A percentile compares a stretch with the other conserved stretches of the same genome.
Conservation (phyloP, 1,140 invertebrate genomes). For the Venustaconcha ellipsiformis region DNA sequence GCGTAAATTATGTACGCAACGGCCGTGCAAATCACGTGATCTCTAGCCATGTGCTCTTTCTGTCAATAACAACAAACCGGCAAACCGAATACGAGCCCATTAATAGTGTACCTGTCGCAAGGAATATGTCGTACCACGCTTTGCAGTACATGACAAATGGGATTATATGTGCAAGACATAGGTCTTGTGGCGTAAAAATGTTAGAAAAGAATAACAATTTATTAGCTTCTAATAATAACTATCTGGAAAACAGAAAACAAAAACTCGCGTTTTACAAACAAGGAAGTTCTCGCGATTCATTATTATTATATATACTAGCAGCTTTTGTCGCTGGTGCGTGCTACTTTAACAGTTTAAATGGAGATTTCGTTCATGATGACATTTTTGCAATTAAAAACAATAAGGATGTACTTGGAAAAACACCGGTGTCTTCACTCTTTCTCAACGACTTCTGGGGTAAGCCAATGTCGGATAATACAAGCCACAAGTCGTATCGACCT, state of each 20-base stretch:
- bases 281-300: not conserved
- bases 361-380: conserved; percentile 95
- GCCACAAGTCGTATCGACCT: conserved; percentile 94
- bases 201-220: not conserved
- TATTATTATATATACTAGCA: conserved; percentile 24
- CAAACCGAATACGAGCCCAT: not conserved
- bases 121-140: not conserved
- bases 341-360: conserved; percentile 88
- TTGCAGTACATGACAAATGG: not conserved
- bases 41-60: not conserved
- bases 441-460: conserved; percentile 97
- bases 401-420: conserved; percentile 87
- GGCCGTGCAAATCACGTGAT: not conserved
- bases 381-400: conserved; percentile 96
- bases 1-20: not conserved
- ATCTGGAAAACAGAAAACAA: not conserved
- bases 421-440: conserved; percentile 87
- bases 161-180: not conserved
- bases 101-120: not conserved
- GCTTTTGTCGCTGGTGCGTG: conserved; percentile 34
- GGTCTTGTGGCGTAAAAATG: not conserved
- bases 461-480: conserved; percentile 88
- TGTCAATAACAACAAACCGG: not conserved
- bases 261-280: not conserved
- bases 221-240: not conserved